These are phyloP conservation scores for Drosophila melanosoma DNA, from an alignment of 2,888 invertebrate genomes.

Conservation along the genomic window DNA sequence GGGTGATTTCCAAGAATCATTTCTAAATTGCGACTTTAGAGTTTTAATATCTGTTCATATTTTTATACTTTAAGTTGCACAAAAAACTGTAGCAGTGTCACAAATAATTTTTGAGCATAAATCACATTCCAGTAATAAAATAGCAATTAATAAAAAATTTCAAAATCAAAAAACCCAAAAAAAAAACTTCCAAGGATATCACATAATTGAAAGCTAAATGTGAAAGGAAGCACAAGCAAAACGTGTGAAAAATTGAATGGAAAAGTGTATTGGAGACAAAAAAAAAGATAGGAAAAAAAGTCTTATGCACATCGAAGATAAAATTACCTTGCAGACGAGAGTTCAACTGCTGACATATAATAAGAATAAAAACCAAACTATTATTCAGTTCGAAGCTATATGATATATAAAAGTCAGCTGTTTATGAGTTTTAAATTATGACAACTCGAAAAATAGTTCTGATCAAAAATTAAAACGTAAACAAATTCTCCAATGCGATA, in stretches of 20 bases:
- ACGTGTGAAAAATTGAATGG: neutral
- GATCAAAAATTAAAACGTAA: neutral
- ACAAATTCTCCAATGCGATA: neutral
- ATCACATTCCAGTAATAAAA: conserved; percentile 4
- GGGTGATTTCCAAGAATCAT: neutral
- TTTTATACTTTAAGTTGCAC: neutral
- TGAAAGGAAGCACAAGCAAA: neutral
- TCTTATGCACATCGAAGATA: neutral
- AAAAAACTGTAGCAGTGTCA: neutral
- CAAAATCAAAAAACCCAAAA: neutral
- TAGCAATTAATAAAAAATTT: neutral
- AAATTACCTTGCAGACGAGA: neutral
- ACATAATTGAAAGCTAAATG: conserved; percentile 49
- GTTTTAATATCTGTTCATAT: neutral
- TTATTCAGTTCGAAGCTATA: neutral
- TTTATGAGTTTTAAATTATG: neutral
- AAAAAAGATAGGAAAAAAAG: conserved; percentile 26
- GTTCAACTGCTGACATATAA: neutral
- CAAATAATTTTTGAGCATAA: conserved; percentile 1
- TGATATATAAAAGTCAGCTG: neutral
- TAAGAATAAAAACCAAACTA: neutral
- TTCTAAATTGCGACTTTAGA: neutral
- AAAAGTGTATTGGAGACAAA: conserved; percentile 12
- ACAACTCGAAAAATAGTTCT: neutral
- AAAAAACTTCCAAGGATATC: conserved; percentile 1